These are phyloP conservation scores for Drosophila albomicans DNA, from an alignment of 1,140 invertebrate genomes.

Conservation along the genomic window DNA sequence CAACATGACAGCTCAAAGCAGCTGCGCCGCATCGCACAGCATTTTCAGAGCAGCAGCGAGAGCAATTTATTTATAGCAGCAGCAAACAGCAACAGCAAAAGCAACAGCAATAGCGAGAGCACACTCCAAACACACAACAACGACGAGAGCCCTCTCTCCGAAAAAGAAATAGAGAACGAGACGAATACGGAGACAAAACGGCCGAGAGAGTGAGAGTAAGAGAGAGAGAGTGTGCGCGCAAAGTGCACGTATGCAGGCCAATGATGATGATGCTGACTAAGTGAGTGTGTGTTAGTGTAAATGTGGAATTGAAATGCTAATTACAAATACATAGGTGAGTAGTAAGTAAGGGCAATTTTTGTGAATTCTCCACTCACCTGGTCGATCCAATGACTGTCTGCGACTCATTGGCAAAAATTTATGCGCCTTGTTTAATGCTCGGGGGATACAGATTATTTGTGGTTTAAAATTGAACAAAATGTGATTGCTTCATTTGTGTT, in stretches of 20 bases:
- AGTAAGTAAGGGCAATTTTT: slow-evolving; percentile 27
- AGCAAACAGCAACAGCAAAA: slow-evolving; percentile 35
- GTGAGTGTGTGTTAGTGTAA: slow-evolving; percentile 9
- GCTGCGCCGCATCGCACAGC: slow-evolving; percentile 73
- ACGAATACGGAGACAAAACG: slow-evolving; percentile 20
- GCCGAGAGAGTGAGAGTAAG: slow-evolving; percentile 33
- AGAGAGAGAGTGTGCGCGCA: slow-evolving; percentile 67
- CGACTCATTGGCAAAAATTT: slow-evolving; percentile 84
- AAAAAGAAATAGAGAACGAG: slow-evolving; percentile 20
- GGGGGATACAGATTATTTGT: slow-evolving; percentile 63
- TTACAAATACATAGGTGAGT: slow-evolving; percentile 51
- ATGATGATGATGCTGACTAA: slow-evolving; percentile 60
- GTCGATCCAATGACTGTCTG: slow-evolving; percentile 85
- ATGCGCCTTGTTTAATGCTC: slow-evolving; percentile 64
- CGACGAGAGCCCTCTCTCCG: slow-evolving; percentile 44
- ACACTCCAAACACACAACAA: slow-evolving; percentile 17
- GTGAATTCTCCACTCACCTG: slow-evolving; percentile 66
- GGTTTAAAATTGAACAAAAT: slow-evolving; percentile 63
- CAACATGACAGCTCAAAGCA: slow-evolving; percentile 64
- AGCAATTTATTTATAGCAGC: slow-evolving; percentile 55
- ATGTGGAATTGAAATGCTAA: slow-evolving; percentile 48
- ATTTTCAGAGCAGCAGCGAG: slow-evolving; percentile 58
- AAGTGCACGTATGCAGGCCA: slow-evolving; percentile 71
- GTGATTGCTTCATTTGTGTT: slow-evolving; percentile 75
- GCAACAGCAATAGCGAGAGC: slow-evolving; percentile 28